These are phyloP conservation scores for Thereva nobilitata DNA, from an alignment of 2,888 invertebrate genomes.

Conservation along the genomic window DNA sequence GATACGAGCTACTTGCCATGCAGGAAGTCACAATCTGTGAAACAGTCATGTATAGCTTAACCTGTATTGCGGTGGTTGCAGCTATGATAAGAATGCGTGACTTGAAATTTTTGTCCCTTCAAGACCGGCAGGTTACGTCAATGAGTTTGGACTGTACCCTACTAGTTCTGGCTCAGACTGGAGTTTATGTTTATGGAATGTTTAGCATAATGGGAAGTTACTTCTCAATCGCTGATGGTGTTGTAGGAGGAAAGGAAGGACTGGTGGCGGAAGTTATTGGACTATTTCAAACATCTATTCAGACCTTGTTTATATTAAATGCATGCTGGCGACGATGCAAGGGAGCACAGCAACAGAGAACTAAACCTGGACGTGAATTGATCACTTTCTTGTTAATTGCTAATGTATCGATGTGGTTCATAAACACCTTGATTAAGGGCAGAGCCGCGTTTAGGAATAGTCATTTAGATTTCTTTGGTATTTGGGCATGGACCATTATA, in stretches of 20 bases:
- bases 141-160: conserved; percentile 74
- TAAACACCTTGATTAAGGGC: conserved; percentile 83
- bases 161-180: conserved; percentile 83
- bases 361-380: conserved; percentile 82
- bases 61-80: conserved; percentile 65
- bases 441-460: conserved; percentile 81
- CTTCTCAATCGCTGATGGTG: conserved; percentile 55
- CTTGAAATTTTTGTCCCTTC: conserved; percentile 62
- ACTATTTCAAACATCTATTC: conserved; percentile 76
- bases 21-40: conserved; percentile 79
- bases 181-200: conserved; percentile 85
- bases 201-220: conserved; percentile 76
- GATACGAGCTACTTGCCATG: conserved; percentile 68
- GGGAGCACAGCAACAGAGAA: conserved; percentile 69
- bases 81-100: conserved; percentile 69
- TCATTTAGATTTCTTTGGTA: conserved; percentile 79
- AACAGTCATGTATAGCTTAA: conserved; percentile 70
- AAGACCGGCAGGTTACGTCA: conserved; percentile 58
- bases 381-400: conserved; percentile 82
- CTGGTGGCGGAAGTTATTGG: conserved; percentile 75
- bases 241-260: conserved; percentile 63
- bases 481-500: conserved; percentile 91
- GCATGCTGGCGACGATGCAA: conserved; percentile 75
- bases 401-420: conserved; percentile 84
- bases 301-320: conserved; percentile 78